Conservation (phyloP, 1,140 invertebrate genomes). For the Drosophila equinoxialis region DNA sequence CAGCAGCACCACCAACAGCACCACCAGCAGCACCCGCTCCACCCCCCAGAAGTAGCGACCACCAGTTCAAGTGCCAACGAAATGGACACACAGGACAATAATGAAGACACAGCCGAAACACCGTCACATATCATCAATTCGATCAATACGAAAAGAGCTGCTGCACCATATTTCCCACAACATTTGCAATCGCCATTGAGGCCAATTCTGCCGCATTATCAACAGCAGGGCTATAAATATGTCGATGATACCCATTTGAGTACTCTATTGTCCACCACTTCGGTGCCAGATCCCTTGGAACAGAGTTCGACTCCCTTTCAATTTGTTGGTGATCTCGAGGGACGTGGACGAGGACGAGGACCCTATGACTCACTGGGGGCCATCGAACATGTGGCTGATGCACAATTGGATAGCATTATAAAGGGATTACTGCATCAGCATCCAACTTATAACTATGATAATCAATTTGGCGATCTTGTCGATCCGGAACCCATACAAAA, state of each 20-base stretch:
- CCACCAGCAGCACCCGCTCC: not conserved
- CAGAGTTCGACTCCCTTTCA: conserved; percentile 58
- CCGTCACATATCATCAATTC: conserved; percentile 30
- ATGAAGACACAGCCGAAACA: conserved; percentile 12
- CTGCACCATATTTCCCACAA: conserved; percentile 50
- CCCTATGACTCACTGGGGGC: conserved; percentile 36
- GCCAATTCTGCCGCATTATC: not conserved
- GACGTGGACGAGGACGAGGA: not conserved
- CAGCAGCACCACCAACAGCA: conserved; percentile 20
- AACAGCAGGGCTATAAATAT: conserved; percentile 50
- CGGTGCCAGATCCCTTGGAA: conserved; percentile 66
- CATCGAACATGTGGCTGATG: conserved; percentile 58
- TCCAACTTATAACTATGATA: conserved; percentile 55
- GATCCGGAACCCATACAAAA: conserved; percentile 67
- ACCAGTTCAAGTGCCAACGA: not conserved
- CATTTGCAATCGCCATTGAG: conserved; percentile 57
- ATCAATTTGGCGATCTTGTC: conserved; percentile 47
- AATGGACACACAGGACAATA: not conserved
- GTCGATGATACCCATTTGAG: conserved; percentile 61
- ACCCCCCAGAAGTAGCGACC: too few relatives aligned
- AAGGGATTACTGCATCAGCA: conserved; percentile 68
- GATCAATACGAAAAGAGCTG: conserved; percentile 53
- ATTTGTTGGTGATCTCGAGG: conserved; percentile 64
- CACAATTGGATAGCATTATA: conserved; percentile 69
- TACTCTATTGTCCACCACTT: conserved; percentile 59